A percentile compares a stretch with the other conserved stretches of the same genome.
Conservation (phyloP, 2,797 vertebrate genomes). For the Strix occidentalis region DNA sequence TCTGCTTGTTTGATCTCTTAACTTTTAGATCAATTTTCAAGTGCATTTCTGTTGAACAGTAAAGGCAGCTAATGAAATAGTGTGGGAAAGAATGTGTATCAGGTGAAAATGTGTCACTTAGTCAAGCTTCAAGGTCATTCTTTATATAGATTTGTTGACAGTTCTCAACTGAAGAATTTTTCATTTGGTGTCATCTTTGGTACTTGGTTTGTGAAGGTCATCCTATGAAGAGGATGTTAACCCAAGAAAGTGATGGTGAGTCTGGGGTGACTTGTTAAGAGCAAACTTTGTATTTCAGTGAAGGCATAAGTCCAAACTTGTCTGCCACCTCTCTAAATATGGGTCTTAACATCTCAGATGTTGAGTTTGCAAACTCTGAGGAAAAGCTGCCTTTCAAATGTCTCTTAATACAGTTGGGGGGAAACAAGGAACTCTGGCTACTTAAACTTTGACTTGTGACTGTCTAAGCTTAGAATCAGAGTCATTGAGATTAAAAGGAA, state of each 20-base stretch:
- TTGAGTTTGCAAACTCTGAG: neutral
- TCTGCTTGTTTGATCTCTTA: neutral
- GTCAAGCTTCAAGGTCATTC: neutral
- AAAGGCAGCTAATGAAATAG: neutral
- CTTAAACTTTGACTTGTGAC: neutral
- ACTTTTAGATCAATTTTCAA: neutral
- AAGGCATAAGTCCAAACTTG: neutral
- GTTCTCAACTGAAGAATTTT: neutral
- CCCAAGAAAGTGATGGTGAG: neutral
- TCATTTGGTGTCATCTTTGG: neutral
- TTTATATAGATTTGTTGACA: neutral
- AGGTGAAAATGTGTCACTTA: neutral
- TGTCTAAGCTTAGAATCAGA: neutral
- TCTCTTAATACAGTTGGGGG: neutral
- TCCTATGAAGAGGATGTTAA: neutral
- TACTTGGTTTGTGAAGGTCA: neutral
- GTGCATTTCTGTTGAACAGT: neutral
- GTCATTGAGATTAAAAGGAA: neutral
- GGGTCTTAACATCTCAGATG: neutral
- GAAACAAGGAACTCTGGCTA: neutral
- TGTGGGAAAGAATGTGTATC: neutral
- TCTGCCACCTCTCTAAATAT: neutral
- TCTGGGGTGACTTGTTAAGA: neutral
- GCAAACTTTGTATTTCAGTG: neutral
- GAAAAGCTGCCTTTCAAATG: neutral